Evolutionary conservation across 1,140 invertebrate genomes (phyloP), one percentile per base, ranked within the genome.

Genomic region (Diploscapter pachys): DNA sequence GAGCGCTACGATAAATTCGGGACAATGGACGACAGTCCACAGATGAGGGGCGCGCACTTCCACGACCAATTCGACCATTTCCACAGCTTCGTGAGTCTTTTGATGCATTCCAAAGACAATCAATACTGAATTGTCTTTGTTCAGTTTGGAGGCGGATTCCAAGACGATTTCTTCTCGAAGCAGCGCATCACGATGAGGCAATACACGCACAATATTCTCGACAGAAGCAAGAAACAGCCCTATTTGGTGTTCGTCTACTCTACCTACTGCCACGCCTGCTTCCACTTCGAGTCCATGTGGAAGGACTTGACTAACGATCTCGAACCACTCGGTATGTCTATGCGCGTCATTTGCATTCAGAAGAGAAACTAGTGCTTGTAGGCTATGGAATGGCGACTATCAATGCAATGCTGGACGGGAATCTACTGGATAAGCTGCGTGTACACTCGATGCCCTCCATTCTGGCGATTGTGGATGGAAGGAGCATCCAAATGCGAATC

Each of bases 161-260:
- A 78, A 11, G 59, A 61, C 11, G 72, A 73, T 54, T 75, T 76
- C 6, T 80, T 74, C 56, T 81, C 81, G 50, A 82, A 82, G 49
- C 78, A 83, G 55, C 73, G 82, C 49, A 73, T 83, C 6, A 75
- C 82, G 2, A 72, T 75, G 4, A 69, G 78, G 50, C 79, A 79
- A 65, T 83, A 83, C 72, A 77, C 67, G 53, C 73, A 83, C 64
- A 70, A 73, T 9, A 73, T 83, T 13, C 65, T 83, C 49, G 81
- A 83, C 66, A 68, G 66, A 2, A 80, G 78, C 11, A 61, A 84
- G 53, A 82, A 68, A 5, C 67, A 83, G 63, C 82, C 82, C 59
- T 83, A 67, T 56, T 74, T 83, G 49, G 77, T 83, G 31, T 85
- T 80, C 61, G 80, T 78, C 9, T 83, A 83, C 68, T 84, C 82